These are phyloP conservation scores for Turdus rufiventris DNA, from an alignment of 2,113 vertebrate genomes.

Conservation along the genomic window DNA sequence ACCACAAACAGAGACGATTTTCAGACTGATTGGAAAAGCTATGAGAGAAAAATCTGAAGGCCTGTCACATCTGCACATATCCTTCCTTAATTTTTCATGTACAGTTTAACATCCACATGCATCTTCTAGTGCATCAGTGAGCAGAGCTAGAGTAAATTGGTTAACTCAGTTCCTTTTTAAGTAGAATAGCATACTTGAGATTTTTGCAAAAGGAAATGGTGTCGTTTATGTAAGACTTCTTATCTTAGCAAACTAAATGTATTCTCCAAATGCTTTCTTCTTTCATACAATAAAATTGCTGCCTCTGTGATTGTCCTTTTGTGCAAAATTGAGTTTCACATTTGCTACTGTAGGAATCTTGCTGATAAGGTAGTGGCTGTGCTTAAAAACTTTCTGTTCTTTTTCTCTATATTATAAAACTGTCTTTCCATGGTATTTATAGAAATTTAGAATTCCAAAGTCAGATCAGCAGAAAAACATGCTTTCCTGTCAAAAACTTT, in stretches of 20 bases:
- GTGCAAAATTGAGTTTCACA: neutral
- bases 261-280: neutral
- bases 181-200: neutral
- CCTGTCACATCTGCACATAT: constrained; percentile 15
- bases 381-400: neutral
- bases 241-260: constrained; percentile 13
- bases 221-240: neutral
- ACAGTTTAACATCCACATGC: neutral
- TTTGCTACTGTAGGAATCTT: neutral
- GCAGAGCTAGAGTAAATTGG: neutral
- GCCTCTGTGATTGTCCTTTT: neutral
- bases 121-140: neutral
- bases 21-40: constrained; percentile 51
- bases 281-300: neutral
- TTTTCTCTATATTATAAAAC: neutral
- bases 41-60: constrained; percentile 28
- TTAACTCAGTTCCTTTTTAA: neutral
- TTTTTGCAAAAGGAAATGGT: neutral
- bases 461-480: neutral
- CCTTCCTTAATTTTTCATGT: constrained; percentile 33
- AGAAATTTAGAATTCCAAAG: neutral
- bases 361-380: neutral
- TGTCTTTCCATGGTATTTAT: neutral
- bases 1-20: constrained; percentile 36
- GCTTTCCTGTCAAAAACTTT: neutral